A percentile compares a stretch with the other conserved stretches of the same genome.
Evolutionary conservation across 1,140 invertebrate genomes (phyloP).

Genomic region (Zaprionus nigranus): DNA sequence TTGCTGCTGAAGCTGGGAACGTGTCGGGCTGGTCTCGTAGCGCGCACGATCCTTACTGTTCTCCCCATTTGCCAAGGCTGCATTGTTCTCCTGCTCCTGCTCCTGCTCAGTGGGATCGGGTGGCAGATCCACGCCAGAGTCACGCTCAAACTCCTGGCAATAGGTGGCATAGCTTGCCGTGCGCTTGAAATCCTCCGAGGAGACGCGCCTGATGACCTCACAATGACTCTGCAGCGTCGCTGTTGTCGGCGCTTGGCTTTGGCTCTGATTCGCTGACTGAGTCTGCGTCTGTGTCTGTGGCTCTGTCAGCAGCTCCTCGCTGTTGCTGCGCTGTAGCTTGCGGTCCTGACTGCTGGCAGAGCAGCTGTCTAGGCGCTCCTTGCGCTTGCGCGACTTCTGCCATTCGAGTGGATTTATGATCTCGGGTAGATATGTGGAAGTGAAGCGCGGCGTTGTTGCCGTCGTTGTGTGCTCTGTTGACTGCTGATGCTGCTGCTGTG

Average conservation of each 20-base stretch:
- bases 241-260: slow-evolving; percentile 25
- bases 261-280: slow-evolving; percentile 8
- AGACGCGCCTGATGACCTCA: slow-evolving; percentile 77
- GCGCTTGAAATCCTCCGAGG: slow-evolving; percentile 81
- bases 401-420: slow-evolving; percentile 80
- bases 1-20: slow-evolving; percentile 59
- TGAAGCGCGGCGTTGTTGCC: slow-evolving; percentile 75
- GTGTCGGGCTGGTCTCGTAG: slow-evolving; percentile 76
- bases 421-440: slow-evolving; percentile 82
- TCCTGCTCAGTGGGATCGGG: slow-evolving; percentile 40
- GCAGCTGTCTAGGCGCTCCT: slow-evolving; percentile 90
- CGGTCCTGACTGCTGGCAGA: slow-evolving; percentile 88
- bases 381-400: slow-evolving; percentile 88
- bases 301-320: slow-evolving; percentile 86
- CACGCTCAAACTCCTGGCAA: slow-evolving; percentile 72
- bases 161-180: slow-evolving; percentile 72
- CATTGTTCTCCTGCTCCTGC: slow-evolving; percentile 66
- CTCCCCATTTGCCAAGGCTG: slow-evolving; percentile 57
- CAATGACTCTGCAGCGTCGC: slow-evolving; percentile 35
- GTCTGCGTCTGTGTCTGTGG: slow-evolving; percentile 18
- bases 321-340: slow-evolving; percentile 91
- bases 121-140: slow-evolving; percentile 30
- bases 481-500: slow-evolving; percentile 26
- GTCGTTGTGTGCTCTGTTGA: slow-evolving; percentile 42
- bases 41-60: slow-evolving; percentile 68